These are phyloP conservation scores for Augochlora pura DNA, from an alignment of 1,140 invertebrate genomes.

Conservation along the genomic window DNA sequence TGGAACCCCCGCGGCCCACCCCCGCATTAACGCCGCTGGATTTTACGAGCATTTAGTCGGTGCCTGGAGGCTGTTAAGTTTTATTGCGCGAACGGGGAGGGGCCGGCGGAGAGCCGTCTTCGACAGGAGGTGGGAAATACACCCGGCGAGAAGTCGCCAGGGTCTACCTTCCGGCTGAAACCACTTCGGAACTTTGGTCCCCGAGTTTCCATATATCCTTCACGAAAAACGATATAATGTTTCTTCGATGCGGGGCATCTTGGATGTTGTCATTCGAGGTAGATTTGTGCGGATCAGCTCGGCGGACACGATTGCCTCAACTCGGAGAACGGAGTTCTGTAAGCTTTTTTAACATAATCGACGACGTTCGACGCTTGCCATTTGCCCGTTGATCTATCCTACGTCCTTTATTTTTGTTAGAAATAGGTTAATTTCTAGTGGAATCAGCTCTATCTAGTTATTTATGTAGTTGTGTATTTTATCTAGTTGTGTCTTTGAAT, in stretches of 20 bases:
- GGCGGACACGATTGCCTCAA: neutral
- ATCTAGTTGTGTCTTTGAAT: too few relatives aligned
- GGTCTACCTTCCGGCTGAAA: neutral
- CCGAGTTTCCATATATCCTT: neutral
- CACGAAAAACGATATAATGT: neutral
- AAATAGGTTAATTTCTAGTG: too few relatives aligned
- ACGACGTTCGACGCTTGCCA: too few relatives aligned
- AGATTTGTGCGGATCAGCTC: neutral
- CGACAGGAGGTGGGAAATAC: neutral
- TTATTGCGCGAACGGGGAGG: conserved; percentile 13
- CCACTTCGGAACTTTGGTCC: neutral
- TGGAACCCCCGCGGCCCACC: neutral
- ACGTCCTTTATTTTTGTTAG: neutral
- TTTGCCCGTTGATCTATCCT: too few relatives aligned
- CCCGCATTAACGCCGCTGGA: conserved; percentile 12
- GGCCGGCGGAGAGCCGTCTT: neutral
- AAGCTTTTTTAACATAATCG: too few relatives aligned
- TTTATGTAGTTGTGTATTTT: too few relatives aligned
- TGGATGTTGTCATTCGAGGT: neutral
- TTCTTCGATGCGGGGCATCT: neutral
- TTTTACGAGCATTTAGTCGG: conserved; percentile 34
- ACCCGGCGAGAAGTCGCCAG: neutral
- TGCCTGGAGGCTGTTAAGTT: conserved; percentile 24
- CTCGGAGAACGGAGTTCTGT: too few relatives aligned
- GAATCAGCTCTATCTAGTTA: too few relatives aligned